Evolutionary conservation across 2,797 vertebrate genomes (phyloP).

Genomic region (Phaenicophaeus curvirostris): DNA sequence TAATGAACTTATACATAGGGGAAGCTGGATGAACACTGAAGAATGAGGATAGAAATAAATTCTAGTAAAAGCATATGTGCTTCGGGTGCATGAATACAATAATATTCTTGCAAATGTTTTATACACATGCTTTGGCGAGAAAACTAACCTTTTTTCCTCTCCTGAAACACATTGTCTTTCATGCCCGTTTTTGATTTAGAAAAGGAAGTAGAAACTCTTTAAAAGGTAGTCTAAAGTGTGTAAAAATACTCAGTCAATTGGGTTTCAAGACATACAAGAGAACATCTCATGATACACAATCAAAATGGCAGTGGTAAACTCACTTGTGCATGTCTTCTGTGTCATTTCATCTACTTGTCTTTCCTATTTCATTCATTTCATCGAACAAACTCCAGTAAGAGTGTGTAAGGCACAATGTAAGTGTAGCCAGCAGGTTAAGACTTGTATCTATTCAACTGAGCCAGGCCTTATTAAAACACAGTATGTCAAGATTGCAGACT

Average conservation of each 20-base stretch:
- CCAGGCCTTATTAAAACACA: not conserved
- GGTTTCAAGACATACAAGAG: not conserved
- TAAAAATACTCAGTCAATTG: not conserved
- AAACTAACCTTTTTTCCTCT: not conserved
- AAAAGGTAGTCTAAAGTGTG: not conserved
- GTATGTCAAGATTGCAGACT: not conserved
- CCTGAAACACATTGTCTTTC: not conserved
- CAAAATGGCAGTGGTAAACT: not conserved
- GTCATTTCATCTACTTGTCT: rapidly evolving
- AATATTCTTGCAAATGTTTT: not conserved
- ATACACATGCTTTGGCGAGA: not conserved
- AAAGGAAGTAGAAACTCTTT: not conserved
- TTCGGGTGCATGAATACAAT: not conserved
- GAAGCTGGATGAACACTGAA: not conserved
- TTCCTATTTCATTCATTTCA: not conserved
- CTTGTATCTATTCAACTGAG: not conserved
- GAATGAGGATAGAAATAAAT: not conserved
- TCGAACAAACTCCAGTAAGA: not conserved
- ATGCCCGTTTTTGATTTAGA: not conserved
- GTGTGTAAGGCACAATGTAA: not conserved
- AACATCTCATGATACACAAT: not conserved
- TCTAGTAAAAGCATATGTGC: not conserved
- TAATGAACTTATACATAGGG: not conserved
- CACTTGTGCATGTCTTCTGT: not conserved
- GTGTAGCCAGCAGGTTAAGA: not conserved